Percentiles rank a stretch among this genome's conserved stretches.
Evolutionary conservation across 2,797 vertebrate species (phyloP).

Genomic region (Paratrypauchen microcephalus): DNA sequence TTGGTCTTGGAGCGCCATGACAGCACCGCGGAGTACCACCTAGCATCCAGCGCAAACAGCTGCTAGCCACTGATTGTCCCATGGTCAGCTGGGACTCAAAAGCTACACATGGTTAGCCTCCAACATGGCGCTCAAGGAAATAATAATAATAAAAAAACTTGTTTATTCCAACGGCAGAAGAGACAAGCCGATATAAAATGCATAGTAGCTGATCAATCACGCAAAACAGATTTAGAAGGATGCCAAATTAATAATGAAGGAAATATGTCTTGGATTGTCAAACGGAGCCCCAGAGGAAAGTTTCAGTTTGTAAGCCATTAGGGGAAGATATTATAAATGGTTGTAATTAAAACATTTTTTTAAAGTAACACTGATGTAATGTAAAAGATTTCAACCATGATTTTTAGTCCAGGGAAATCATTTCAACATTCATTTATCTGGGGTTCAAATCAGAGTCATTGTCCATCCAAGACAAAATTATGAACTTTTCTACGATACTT

Average conservation of each 20-base stretch:
- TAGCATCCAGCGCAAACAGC: conserved; percentile 73
- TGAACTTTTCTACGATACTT: too few relatives aligned
- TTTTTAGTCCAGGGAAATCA: not conserved
- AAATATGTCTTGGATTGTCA: conserved; percentile 18
- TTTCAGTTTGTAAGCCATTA: conserved; percentile 30
- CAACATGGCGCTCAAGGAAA: conserved; percentile 58
- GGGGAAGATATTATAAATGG: conserved; percentile 10
- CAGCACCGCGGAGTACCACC: conserved; percentile 41
- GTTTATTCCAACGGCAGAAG: conserved; percentile 23
- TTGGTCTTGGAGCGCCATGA: conserved; percentile 65
- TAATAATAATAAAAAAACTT: conserved; percentile 24
- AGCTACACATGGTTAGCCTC: conserved; percentile 58
- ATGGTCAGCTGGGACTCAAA: conserved; percentile 57
- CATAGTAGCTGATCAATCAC: conserved; percentile 27
- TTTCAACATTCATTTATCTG: not conserved
- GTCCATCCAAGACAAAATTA: too few relatives aligned
- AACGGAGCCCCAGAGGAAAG: conserved; percentile 26
- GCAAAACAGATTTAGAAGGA: conserved; percentile 28
- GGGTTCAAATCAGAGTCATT: too few relatives aligned
- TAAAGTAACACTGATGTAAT: too few relatives aligned
- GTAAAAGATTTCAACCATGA: not conserved
- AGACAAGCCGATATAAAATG: not conserved
- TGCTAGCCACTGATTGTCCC: conserved; percentile 70
- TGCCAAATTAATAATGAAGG: conserved; percentile 37
- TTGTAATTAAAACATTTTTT: conserved; percentile 10